phyloP scores from a whole-genome alignment of 1,140 invertebrate genomes.

The Hycleus phaleratus region DNA sequence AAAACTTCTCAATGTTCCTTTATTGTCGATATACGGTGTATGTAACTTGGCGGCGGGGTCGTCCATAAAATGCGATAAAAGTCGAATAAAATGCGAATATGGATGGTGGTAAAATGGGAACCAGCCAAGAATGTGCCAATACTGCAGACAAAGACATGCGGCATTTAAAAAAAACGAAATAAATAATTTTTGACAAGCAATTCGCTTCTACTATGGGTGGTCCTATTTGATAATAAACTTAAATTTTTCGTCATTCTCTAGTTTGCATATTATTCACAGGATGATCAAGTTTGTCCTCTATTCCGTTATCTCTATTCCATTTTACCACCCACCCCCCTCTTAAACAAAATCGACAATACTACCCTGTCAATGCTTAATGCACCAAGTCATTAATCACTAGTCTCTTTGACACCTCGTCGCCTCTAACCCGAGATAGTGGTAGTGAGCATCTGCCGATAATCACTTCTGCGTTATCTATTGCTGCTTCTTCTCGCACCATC shows the following conservation, averaged over 20 bases:
- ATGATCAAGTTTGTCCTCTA: too few species aligned
- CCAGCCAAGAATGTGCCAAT: constrained; percentile 10
- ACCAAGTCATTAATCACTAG: constrained; percentile 26
- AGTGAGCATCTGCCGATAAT: constrained; percentile 24
- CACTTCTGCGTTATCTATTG: constrained; percentile 21
- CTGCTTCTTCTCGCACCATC: neutral
- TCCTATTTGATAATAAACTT: too few species aligned
- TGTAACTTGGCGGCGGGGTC: constrained; percentile 11
- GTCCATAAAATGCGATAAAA: constrained; percentile 25
- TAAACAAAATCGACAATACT: constrained; percentile 14
- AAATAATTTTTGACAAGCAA: too few species aligned
- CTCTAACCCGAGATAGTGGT: constrained; percentile 19
- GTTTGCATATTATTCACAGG: too few species aligned
- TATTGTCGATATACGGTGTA: constrained; percentile 26
- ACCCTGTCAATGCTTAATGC: constrained; percentile 26
- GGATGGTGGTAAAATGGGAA: constrained; percentile 23
- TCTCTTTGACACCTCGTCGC: constrained; percentile 13
- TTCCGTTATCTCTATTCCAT: too few species aligned
- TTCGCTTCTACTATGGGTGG: too few species aligned
- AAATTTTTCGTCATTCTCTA: too few species aligned
- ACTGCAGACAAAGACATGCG: constrained; percentile 1
- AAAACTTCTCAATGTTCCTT: constrained; percentile 24
- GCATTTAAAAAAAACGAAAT: too few species aligned
- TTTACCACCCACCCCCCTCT: too few species aligned
- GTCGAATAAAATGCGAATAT: constrained; percentile 29